Percentiles rank a stretch among this genome's conserved stretches.
These are phyloP conservation scores for Corapipo altera DNA, from an alignment of 2,113 vertebrate genomes.

Conservation along the genomic window DNA sequence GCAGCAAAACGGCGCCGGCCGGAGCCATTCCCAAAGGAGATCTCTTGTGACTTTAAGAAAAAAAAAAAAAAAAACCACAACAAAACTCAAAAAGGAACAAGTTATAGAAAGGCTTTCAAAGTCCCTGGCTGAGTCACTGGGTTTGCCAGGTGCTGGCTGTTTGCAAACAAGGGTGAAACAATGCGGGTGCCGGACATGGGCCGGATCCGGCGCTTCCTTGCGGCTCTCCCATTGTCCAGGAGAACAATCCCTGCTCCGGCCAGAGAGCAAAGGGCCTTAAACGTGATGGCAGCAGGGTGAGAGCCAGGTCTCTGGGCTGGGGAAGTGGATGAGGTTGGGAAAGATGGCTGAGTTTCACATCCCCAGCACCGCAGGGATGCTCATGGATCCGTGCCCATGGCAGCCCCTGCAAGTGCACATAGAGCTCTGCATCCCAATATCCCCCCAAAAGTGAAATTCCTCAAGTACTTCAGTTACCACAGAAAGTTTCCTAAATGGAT, in stretches of 20 bases:
- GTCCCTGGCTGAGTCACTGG: background rate
- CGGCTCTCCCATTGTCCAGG: background rate
- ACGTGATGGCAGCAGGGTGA: background rate
- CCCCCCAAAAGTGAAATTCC: background rate
- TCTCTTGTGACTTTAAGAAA: background rate
- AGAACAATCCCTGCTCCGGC: slow-evolving; percentile 35
- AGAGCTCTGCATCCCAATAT: background rate
- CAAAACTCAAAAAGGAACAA: background rate
- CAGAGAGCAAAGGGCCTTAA: background rate
- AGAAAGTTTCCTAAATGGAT: background rate
- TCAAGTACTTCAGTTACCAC: background rate
- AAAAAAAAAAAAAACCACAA: background rate
- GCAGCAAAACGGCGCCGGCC: accelerated
- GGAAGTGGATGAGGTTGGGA: accelerated
- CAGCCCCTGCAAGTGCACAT: accelerated
- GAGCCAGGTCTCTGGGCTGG: background rate
- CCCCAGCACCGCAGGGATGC: accelerated
- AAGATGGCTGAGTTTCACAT: background rate
- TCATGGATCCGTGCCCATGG: accelerated
- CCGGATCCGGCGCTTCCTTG: slow-evolving; percentile 16
- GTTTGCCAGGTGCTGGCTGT: slow-evolving; percentile 26
- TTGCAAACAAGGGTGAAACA: slow-evolving; percentile 32
- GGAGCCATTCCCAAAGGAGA: background rate
- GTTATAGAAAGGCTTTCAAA: background rate
- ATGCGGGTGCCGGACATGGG: background rate